Conservation (phyloP, 53 echinoderm and acorn worm species). For the Hippasteria phrygiana region DNA sequence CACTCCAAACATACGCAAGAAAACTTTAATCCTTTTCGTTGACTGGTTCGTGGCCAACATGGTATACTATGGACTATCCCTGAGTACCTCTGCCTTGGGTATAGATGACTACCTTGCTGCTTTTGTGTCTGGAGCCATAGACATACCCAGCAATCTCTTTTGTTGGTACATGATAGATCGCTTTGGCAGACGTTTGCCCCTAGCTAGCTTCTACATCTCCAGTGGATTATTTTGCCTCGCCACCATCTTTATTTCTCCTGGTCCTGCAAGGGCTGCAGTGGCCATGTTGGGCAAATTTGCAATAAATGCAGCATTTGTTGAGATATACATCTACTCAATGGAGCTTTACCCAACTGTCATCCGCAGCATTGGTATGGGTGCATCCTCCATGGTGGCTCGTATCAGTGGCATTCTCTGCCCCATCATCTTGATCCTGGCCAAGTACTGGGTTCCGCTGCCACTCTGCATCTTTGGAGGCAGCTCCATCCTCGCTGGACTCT, state of each 20-base stretch:
- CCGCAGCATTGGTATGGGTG: slow-evolving; percentile 67
- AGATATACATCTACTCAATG: slow-evolving; percentile 19
- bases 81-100: slow-evolving; percentile 71
- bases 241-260: slow-evolving; percentile 21
- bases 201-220: background rate
- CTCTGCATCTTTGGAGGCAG: slow-evolving; percentile 69
- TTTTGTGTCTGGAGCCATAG: slow-evolving; percentile 66
- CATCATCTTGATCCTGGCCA: slow-evolving; percentile 57
- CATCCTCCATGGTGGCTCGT: slow-evolving; percentile 75
- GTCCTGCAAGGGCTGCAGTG: slow-evolving; percentile 20
- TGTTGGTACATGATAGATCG: slow-evolving; percentile 28
- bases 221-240: slow-evolving; percentile 23
- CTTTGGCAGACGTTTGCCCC: slow-evolving; percentile 30
- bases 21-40: background rate
- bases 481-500: slow-evolving; percentile 63
- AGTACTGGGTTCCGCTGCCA: slow-evolving; percentile 74
- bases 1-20: slow-evolving; percentile 1
- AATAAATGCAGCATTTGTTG: background rate
- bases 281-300: slow-evolving; percentile 44
- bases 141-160: slow-evolving; percentile 52
- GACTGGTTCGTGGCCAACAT: slow-evolving; percentile 67
- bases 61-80: slow-evolving; percentile 75
- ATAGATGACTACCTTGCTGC: slow-evolving; percentile 71
- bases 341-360: slow-evolving; percentile 24
- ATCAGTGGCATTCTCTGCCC: slow-evolving; percentile 76